phyloP scores from a whole-genome alignment of 2,113 vertebrate genomes.

The Hippocampus comes region DNA sequence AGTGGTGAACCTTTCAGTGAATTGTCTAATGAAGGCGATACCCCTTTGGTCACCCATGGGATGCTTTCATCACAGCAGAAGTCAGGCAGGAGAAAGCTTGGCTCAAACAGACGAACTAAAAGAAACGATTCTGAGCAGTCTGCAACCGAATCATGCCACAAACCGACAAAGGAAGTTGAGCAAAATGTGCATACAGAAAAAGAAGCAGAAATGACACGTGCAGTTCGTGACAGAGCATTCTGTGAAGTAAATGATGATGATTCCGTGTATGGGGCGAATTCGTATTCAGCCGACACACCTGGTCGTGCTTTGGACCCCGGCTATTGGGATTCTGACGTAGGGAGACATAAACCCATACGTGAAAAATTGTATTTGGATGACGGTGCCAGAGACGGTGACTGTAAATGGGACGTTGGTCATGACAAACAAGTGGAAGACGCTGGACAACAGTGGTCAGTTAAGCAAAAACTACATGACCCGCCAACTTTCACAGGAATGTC shows the following conservation, averaged over 20 bases:
- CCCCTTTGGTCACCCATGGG: conserved; percentile 3
- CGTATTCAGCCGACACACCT: neutral
- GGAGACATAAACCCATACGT: conserved; percentile 2
- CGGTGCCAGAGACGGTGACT: neutral
- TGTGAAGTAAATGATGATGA: neutral
- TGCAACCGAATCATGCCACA: neutral
- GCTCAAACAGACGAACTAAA: conserved; percentile 40
- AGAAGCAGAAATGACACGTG: neutral
- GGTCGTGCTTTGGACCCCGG: neutral
- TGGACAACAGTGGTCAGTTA: neutral
- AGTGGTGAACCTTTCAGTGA: neutral
- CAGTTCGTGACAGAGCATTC: conserved; percentile 6
- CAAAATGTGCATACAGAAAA: neutral
- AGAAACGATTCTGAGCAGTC: conserved; percentile 4
- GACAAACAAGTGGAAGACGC: neutral
- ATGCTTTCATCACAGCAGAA: conserved; percentile 6
- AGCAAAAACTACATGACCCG: neutral
- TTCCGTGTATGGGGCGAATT: neutral
- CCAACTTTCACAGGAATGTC: neutral
- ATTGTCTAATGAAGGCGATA: neutral
- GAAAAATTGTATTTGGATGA: neutral
- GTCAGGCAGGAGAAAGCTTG: conserved; percentile 42
- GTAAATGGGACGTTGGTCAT: neutral
- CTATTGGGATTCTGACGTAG: neutral
- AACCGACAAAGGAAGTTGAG: conserved; percentile 34